Evolutionary conservation across 2,888 invertebrate species (phyloP).

Genomic region (Nyleta sp.): DNA sequence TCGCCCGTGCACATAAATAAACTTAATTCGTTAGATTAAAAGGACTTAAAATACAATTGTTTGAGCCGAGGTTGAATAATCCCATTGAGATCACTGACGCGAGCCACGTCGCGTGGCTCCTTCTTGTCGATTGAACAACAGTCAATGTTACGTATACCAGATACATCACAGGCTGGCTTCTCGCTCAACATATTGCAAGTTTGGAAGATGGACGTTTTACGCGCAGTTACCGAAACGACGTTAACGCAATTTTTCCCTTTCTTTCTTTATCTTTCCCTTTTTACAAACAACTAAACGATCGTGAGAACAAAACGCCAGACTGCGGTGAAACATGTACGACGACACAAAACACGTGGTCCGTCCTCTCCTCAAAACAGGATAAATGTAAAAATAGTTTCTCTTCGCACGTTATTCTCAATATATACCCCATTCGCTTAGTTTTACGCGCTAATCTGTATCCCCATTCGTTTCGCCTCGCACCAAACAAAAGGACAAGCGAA

Average conservation of each 20-base stretch:
- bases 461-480: slow-evolving; percentile 10
- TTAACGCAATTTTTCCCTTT: too few species aligned
- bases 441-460: too few species aligned
- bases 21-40: not conserved
- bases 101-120: not conserved
- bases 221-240: slow-evolving; percentile 42
- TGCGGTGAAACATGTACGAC: slow-evolving; percentile 36
- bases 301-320: slow-evolving; percentile 52
- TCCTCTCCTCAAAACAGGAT: slow-evolving; percentile 58
- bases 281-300: slow-evolving; percentile 32
- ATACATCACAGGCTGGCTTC: slow-evolving; percentile 66
- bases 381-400: slow-evolving; percentile 65
- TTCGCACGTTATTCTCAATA: slow-evolving; percentile 46
- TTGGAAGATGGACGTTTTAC: slow-evolving; percentile 64
- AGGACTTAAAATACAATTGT: slow-evolving; percentile 3
- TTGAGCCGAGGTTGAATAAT: slow-evolving; percentile 65
- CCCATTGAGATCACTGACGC: slow-evolving; percentile 51
- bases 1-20: too few species aligned
- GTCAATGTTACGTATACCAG: slow-evolving; percentile 64
- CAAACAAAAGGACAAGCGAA: slow-evolving; percentile 45
- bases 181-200: slow-evolving; percentile 57
- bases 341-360: slow-evolving; percentile 57
- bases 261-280: too few species aligned
- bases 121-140: slow-evolving; percentile 38
- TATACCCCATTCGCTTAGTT: too few species aligned